These are phyloP conservation scores for Altica lythri DNA, from an alignment of 2,888 invertebrate genomes.

Conservation along the genomic window DNA sequence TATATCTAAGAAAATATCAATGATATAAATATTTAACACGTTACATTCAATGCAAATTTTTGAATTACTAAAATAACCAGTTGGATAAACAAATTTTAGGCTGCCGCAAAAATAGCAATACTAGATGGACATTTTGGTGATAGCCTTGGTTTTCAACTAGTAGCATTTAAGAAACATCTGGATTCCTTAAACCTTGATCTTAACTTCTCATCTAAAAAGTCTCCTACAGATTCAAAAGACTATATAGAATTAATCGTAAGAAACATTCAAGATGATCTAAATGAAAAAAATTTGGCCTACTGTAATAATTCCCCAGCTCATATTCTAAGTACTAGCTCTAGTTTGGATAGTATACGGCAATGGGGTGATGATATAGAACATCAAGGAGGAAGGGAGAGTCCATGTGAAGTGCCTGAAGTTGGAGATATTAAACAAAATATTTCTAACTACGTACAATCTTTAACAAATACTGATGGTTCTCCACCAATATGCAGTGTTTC, in stretches of 20 bases:
- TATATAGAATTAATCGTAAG: constrained; percentile 45
- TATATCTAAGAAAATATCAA: too few relatives aligned
- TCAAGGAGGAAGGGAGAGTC: constrained; percentile 56
- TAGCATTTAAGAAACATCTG: constrained; percentile 53
- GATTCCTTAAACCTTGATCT: constrained; percentile 46
- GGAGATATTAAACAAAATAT: constrained; percentile 53
- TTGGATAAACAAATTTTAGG: constrained; percentile 33
- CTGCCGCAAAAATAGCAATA: constrained; percentile 55
- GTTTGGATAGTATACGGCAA: constrained; percentile 56
- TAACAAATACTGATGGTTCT: constrained; percentile 47
- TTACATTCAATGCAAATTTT: background rate
- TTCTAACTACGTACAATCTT: constrained; percentile 53
- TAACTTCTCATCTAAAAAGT: constrained; percentile 40
- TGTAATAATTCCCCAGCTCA: constrained; percentile 48
- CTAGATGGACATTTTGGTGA: constrained; percentile 55
- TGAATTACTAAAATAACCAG: background rate
- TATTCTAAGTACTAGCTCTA: constrained; percentile 54
- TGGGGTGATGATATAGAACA: constrained; percentile 56
- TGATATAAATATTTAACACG: too few relatives aligned
- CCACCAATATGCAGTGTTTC: constrained; percentile 51
- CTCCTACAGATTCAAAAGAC: constrained; percentile 43
- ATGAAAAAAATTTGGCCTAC: constrained; percentile 39
- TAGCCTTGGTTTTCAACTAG: constrained; percentile 54
- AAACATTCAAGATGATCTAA: constrained; percentile 43
- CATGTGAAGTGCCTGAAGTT: constrained; percentile 50